A percentile compares a stretch with the other conserved stretches of the same genome.
These are phyloP conservation scores for Coecobrya sp. DNA, from an alignment of 2,888 invertebrate species.

Conservation along the genomic window DNA sequence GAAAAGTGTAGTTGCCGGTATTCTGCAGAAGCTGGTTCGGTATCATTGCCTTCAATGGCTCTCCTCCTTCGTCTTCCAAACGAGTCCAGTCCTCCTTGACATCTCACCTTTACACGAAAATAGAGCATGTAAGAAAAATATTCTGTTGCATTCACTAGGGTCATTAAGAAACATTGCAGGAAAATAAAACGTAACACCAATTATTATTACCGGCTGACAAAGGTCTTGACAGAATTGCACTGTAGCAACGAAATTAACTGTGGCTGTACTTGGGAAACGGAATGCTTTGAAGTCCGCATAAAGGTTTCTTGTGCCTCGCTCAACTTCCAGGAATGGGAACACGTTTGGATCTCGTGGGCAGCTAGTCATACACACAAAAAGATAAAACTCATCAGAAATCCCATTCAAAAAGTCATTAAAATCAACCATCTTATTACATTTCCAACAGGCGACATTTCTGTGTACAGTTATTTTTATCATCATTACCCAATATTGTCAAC, in stretches of 20 bases:
- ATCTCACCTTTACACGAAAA: constrained; percentile 87
- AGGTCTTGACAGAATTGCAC: constrained; percentile 88
- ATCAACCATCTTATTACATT: not conserved
- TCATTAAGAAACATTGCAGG: not conserved
- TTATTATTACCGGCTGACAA: constrained; percentile 88
- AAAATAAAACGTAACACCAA: not conserved
- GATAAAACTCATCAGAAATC: not conserved
- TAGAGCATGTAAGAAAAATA: not conserved
- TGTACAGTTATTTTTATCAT: constrained; percentile 39
- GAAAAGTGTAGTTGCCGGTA: constrained; percentile 82
- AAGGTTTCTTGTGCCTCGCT: constrained; percentile 87
- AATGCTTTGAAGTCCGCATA: constrained; percentile 88
- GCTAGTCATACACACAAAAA: constrained; percentile 83
- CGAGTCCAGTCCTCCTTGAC: constrained; percentile 87
- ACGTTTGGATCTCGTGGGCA: constrained; percentile 88
- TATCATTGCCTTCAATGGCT: constrained; percentile 84
- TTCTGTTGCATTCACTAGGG: not conserved
- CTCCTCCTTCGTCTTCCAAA: constrained; percentile 87
- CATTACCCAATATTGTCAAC: constrained; percentile 88
- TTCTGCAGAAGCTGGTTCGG: constrained; percentile 71
- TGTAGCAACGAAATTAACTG: constrained; percentile 88
- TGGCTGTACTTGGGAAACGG: constrained; percentile 88
- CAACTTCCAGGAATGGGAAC: constrained; percentile 88
- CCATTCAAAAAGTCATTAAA: constrained; percentile 15
- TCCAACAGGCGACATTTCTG: too few relatives aligned